Conservation (phyloP, 2,888 invertebrate species). For the Drosophila barbarae region DNA sequence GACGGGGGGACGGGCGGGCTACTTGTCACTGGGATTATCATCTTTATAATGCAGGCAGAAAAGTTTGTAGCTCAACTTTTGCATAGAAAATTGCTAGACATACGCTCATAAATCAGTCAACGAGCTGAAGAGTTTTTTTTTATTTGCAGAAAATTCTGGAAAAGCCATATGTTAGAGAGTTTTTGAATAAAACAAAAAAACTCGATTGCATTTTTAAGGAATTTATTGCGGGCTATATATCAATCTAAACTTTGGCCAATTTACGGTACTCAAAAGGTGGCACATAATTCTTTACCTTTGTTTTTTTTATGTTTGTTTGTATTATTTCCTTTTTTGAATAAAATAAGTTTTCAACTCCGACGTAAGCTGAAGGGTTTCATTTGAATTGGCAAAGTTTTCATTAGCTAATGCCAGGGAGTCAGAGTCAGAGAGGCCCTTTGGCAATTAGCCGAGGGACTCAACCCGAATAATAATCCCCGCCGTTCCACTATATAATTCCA, state of each 20-base stretch:
- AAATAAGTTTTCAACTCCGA: not conserved
- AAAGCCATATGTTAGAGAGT: conserved; percentile 24
- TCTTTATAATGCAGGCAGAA: conserved; percentile 24
- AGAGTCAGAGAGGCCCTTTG: not conserved
- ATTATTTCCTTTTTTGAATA: not conserved
- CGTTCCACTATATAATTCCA: conserved; percentile 28
- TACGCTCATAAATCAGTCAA: conserved; percentile 34
- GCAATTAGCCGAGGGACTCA: conserved; percentile 31
- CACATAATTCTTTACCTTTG: not conserved
- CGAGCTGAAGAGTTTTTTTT: conserved; percentile 2
- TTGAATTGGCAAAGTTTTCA: conserved; percentile 29
- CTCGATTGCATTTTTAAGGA: conserved; percentile 16
- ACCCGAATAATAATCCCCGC: conserved; percentile 29
- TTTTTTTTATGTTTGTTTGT: not conserved
- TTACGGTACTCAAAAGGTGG: conserved; percentile 3
- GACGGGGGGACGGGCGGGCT: not conserved
- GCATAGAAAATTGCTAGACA: conserved; percentile 13
- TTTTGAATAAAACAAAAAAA: conserved; percentile 10
- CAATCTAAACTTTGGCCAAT: conserved; percentile 30
- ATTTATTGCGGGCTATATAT: conserved; percentile 31
- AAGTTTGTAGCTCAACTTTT: conserved; percentile 29
- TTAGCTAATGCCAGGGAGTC: conserved; percentile 27
- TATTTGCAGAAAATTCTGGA: not conserved
- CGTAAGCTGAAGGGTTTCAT: not conserved
- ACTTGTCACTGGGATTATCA: conserved; percentile 30